A percentile compares a stretch with the other conserved stretches of the same genome.
These are phyloP conservation scores for Paracentrotus lividus DNA, from an alignment of 53 echinoderm and acorn worm genomes.

Conservation along the genomic window DNA sequence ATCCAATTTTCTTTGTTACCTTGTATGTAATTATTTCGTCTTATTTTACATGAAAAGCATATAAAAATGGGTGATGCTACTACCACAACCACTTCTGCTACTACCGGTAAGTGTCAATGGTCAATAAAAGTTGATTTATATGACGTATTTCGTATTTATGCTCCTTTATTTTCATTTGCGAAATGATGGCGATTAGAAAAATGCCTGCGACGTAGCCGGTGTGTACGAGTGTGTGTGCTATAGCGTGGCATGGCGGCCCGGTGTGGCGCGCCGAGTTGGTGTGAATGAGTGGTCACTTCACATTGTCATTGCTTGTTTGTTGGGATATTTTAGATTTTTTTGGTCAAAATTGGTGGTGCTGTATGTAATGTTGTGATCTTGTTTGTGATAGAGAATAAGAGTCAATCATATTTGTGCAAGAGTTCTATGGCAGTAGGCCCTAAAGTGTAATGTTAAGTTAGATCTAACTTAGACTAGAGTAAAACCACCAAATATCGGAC, in stretches of 20 bases:
- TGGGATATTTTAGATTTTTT: too few relatives aligned
- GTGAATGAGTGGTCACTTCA: neutral
- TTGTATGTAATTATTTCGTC: neutral
- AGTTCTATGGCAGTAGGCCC: too few relatives aligned
- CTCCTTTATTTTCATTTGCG: neutral
- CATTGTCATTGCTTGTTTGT: too few relatives aligned
- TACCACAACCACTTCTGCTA: neutral
- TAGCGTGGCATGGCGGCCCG: too few relatives aligned
- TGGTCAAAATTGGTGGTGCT: too few relatives aligned
- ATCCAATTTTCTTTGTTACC: neutral
- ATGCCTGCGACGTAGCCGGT: neutral
- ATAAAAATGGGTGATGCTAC: neutral
- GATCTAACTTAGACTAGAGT: too few relatives aligned
- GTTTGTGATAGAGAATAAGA: too few relatives aligned
- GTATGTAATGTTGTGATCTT: too few relatives aligned
- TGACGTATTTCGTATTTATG: neutral
- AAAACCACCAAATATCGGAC: too few relatives aligned
- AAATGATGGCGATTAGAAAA: neutral
- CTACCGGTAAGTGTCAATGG: neutral
- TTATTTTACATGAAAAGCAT: neutral
- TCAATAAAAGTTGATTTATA: neutral
- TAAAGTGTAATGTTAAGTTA: too few relatives aligned
- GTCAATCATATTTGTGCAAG: too few relatives aligned
- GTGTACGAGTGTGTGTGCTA: too few relatives aligned
- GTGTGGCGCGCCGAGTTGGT: neutral